These are phyloP conservation scores for Scaptomyza parva DNA, from an alignment of 2,888 invertebrate genomes.

Conservation along the genomic window DNA sequence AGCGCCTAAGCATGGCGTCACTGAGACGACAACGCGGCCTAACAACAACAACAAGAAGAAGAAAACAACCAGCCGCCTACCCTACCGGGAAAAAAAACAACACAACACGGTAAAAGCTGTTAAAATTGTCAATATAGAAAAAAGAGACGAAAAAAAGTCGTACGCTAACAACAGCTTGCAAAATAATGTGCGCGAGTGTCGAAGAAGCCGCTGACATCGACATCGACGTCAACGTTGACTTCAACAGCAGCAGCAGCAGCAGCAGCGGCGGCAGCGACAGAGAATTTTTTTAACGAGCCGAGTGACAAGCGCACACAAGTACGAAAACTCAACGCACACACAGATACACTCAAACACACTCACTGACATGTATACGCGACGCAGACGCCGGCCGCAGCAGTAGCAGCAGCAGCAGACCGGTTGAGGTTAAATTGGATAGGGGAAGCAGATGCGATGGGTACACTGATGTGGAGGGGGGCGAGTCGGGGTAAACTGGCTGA, in stretches of 20 bases:
- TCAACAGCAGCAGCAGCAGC: constrained; percentile 25
- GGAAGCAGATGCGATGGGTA: constrained; percentile 56
- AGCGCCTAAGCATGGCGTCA: constrained; percentile 76
- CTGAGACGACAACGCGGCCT: constrained; percentile 56
- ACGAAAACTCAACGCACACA: constrained; percentile 49
- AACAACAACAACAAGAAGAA: constrained; percentile 28
- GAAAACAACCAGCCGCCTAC: constrained; percentile 22
- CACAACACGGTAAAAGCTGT: constrained; percentile 69
- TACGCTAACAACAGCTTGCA: constrained; percentile 66
- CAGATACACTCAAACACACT: constrained; percentile 24
- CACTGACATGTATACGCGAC: constrained; percentile 63
- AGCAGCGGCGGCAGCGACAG: constrained; percentile 37
- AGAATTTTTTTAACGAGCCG: constrained; percentile 66
- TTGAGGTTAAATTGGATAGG: constrained; percentile 79
- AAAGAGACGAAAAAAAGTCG: constrained; percentile 43
- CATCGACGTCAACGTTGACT: constrained; percentile 41
- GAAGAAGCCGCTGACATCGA: constrained; percentile 71
- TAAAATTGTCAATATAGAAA: constrained; percentile 75
- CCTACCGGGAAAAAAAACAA: constrained; percentile 32
- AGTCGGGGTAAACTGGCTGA: constrained; percentile 32
- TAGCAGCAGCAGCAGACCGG: constrained; percentile 73
- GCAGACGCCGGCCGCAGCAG: constrained; percentile 66
- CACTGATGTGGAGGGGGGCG: background rate
- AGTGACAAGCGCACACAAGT: constrained; percentile 70
- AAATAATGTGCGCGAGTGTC: constrained; percentile 75